Conservation (phyloP, 2,888 invertebrate species). For the Epirrhoe alternata region DNA sequence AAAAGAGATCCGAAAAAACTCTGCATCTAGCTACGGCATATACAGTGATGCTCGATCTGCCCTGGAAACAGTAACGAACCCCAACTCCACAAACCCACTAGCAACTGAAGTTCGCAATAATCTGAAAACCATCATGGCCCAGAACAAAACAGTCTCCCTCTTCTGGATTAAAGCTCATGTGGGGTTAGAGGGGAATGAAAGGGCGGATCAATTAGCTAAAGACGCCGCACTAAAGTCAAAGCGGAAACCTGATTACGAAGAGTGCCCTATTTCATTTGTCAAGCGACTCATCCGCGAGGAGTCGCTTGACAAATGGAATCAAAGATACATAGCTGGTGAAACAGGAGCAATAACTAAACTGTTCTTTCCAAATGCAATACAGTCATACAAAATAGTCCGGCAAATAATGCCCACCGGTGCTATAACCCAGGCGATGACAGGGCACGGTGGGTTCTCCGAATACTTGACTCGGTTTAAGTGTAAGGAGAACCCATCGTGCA, state of each 20-base stretch:
- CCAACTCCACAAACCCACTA: conserved; percentile 12
- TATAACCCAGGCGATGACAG: too few relatives aligned
- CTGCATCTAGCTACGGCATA: neutral
- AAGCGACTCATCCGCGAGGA: conserved; percentile 6
- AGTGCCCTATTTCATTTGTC: conserved; percentile 18
- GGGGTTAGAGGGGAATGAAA: conserved; percentile 21
- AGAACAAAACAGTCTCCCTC: neutral
- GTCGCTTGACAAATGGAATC: conserved; percentile 4
- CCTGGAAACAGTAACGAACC: neutral
- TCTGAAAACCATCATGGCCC: neutral
- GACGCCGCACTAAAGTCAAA: neutral
- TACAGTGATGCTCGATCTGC: neutral
- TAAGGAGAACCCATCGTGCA: too few relatives aligned
- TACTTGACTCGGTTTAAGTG: too few relatives aligned
- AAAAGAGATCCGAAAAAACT: neutral
- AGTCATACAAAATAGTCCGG: too few relatives aligned
- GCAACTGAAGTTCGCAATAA: neutral
- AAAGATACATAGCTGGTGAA: neutral
- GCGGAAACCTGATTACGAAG: conserved; percentile 12
- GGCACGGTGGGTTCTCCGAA: too few relatives aligned
- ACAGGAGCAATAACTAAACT: too few relatives aligned
- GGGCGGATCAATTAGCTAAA: conserved; percentile 23
- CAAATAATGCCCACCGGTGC: too few relatives aligned
- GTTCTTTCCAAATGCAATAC: too few relatives aligned
- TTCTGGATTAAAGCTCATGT: conserved; percentile 3